phyloP scores from a whole-genome alignment of 1,140 invertebrate genomes.

The Pygmarrhopalites habei region DNA sequence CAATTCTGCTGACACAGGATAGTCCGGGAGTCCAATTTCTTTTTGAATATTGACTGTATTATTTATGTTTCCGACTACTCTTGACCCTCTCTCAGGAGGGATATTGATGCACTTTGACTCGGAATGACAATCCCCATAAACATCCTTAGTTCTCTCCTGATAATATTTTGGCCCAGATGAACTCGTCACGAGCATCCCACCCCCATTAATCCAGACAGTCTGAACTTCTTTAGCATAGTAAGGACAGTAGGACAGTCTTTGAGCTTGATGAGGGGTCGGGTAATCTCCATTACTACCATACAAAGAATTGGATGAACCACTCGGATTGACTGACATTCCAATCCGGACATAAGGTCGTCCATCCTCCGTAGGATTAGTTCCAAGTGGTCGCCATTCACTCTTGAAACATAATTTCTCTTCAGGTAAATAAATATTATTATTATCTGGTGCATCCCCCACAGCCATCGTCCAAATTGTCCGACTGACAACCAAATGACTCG shows the following conservation, averaged over 20 bases:
- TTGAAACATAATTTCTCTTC: neutral
- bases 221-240: neutral
- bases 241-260: conserved; percentile 5
- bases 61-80: too few relatives aligned
- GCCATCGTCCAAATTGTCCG: neutral
- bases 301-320: neutral
- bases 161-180: neutral
- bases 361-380: neutral
- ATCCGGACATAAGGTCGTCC: neutral
- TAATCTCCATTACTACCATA: neutral
- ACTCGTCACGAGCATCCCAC: neutral
- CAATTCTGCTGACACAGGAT: neutral
- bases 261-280: neutral
- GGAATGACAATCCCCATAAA: neutral
- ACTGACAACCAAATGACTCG: neutral
- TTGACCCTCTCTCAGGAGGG: neutral
- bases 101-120: neutral
- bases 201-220: neutral
- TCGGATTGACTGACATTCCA: neutral
- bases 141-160: neutral
- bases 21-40: neutral
- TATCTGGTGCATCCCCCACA: neutral
- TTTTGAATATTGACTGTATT: neutral
- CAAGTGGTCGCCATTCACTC: neutral
- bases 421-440: conserved; percentile 6